phyloP scores from a whole-genome alignment of 2,797 vertebrate species.

The Hydrocynus forskahlii region DNA sequence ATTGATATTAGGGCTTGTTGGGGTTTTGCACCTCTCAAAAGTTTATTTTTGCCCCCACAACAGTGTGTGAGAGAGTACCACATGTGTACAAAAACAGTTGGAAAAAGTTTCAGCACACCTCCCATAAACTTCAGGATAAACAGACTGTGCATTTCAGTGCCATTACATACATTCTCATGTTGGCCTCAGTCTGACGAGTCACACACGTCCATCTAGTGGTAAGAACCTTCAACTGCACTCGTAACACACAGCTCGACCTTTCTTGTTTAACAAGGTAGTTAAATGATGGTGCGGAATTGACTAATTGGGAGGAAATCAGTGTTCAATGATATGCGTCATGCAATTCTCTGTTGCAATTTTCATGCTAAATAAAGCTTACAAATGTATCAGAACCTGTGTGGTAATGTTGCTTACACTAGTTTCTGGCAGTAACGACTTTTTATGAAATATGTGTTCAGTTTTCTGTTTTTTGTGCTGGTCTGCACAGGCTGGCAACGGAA shows the following conservation, averaged over 20 bases:
- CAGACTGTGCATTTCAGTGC: slow-evolving; percentile 44
- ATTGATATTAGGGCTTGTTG: slow-evolving; percentile 70
- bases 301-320: neutral
- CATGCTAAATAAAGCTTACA: neutral
- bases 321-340: neutral
- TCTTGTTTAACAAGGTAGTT: neutral
- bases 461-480: too few relatives aligned
- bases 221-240: slow-evolving; percentile 67
- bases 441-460: too few relatives aligned
- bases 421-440: too few relatives aligned
- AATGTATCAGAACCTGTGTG: too few relatives aligned
- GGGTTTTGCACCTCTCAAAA: slow-evolving; percentile 9
- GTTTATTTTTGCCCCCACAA: slow-evolving; percentile 26
- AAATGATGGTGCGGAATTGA: neutral
- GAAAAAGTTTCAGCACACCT: slow-evolving; percentile 8
- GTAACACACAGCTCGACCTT: neutral
- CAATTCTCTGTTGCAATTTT: neutral
- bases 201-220: slow-evolving; percentile 79
- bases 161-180: neutral
- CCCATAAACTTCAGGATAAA: neutral
- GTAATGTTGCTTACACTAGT: too few relatives aligned
- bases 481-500: too few relatives aligned
- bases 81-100: slow-evolving; percentile 7
- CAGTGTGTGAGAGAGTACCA: neutral
- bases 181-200: slow-evolving; percentile 30